phyloP scores from a whole-genome alignment of 2,888 invertebrate species.

The Ommatoiulus sabulosus region DNA sequence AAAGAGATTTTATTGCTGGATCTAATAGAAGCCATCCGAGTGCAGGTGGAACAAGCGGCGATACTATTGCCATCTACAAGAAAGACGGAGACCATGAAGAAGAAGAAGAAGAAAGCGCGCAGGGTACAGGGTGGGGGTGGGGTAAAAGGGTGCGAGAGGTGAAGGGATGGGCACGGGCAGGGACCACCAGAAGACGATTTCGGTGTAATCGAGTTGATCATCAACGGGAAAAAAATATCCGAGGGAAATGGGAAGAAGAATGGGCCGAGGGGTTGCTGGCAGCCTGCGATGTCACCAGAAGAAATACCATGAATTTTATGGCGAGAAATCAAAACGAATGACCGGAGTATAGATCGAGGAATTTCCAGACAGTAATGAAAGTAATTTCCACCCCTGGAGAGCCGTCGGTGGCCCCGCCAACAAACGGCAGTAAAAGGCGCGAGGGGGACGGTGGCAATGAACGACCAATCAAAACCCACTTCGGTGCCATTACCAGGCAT shows the following conservation, averaged over 20 bases:
- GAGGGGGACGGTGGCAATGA: background rate
- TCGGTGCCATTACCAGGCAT: background rate
- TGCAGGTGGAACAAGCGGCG: constrained; percentile 25
- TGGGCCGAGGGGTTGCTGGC: background rate
- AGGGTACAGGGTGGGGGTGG: background rate
- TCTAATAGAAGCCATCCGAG: constrained; percentile 29
- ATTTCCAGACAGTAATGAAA: background rate
- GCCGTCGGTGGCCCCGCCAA: background rate
- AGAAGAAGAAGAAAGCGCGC: background rate
- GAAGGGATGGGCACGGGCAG: background rate
- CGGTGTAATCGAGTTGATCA: constrained; percentile 36
- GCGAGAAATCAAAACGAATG: constrained; percentile 53
- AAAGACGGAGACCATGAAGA: background rate
- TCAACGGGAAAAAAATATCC: background rate
- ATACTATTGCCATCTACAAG: background rate
- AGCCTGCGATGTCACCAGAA: constrained; percentile 19
- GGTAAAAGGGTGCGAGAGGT: background rate
- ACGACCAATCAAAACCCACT: constrained; percentile 23
- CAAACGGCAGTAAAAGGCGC: background rate
- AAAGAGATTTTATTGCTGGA: constrained; percentile 59
- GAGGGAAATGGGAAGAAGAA: background rate
- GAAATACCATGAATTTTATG: constrained; percentile 47
- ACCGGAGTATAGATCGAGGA: constrained; percentile 44
- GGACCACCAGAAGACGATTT: background rate
- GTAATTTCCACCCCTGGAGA: background rate